These are phyloP conservation scores for Eupithecia subfuscata DNA, from an alignment of 2,888 invertebrate species.

Conservation along the genomic window DNA sequence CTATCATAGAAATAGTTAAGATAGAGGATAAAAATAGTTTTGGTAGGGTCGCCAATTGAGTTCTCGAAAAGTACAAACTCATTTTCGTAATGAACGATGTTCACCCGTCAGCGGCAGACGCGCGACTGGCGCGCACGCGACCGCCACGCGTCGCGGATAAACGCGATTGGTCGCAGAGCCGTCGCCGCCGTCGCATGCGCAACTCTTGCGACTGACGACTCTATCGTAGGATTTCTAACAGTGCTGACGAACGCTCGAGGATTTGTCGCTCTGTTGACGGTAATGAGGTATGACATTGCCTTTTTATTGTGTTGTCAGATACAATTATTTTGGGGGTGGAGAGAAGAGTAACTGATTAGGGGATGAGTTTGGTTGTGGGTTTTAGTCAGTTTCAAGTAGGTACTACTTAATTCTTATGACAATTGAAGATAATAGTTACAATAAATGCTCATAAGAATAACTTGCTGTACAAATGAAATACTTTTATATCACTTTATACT, in stretches of 20 bases:
- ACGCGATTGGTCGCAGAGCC: slow-evolving; percentile 57
- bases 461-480: neutral
- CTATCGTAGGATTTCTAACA: slow-evolving; percentile 68
- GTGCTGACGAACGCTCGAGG: slow-evolving; percentile 49
- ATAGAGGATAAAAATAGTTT: neutral
- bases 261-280: slow-evolving; percentile 59
- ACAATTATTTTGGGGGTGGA: slow-evolving; percentile 38
- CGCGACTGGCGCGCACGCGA: slow-evolving; percentile 60
- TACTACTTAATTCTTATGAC: neutral
- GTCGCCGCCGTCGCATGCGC: slow-evolving; percentile 26
- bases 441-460: neutral
- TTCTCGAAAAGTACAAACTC: slow-evolving; percentile 49
- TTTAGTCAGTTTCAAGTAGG: neutral
- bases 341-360: slow-evolving; percentile 15
- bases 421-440: neutral
- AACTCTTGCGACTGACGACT: slow-evolving; percentile 56
- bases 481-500: too few relatives aligned
- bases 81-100: slow-evolving; percentile 62
- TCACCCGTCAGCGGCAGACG: slow-evolving; percentile 56
- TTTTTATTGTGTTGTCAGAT: slow-evolving; percentile 56
- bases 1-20: neutral
- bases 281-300: slow-evolving; percentile 76
- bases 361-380: neutral
- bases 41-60: neutral
- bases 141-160: slow-evolving; percentile 66